Evolutionary conservation across 2,797 vertebrate genomes (phyloP).

Genomic region (Amphiprion clarkii): DNA sequence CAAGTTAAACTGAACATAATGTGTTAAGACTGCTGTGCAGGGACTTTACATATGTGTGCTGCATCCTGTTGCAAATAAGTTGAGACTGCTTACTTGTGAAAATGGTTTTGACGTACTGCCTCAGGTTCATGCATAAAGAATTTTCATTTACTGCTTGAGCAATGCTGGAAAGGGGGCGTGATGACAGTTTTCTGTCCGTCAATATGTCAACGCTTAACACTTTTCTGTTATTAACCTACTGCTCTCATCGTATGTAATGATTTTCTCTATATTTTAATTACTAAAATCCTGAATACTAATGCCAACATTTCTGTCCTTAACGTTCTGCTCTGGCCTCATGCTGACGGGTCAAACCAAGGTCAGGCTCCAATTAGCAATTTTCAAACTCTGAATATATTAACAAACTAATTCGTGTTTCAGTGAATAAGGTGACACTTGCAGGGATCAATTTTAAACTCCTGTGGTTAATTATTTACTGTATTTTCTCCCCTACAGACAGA

Average conservation of each 20-base stretch:
- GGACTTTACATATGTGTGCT: slow-evolving; percentile 35
- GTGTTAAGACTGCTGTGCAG: slow-evolving; percentile 18
- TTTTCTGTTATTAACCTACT: slow-evolving; percentile 44
- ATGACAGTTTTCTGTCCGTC: slow-evolving; percentile 37
- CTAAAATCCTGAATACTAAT: slow-evolving; percentile 31
- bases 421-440: slow-evolving; percentile 1
- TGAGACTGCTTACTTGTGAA: too few relatives aligned
- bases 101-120: too few relatives aligned
- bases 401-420: background rate
- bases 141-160: slow-evolving; percentile 25
- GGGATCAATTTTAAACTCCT: too few relatives aligned
- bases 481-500: too few relatives aligned
- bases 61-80: slow-evolving; percentile 52
- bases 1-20: slow-evolving; percentile 37
- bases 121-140: slow-evolving; percentile 52
- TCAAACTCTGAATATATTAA: background rate
- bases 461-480: too few relatives aligned
- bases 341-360: slow-evolving; percentile 23
- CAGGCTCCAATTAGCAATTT: slow-evolving; percentile 1
- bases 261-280: slow-evolving; percentile 28
- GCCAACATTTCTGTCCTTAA: slow-evolving; percentile 10
- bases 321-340: slow-evolving; percentile 14
- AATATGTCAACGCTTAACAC: slow-evolving; percentile 41
- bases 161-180: slow-evolving; percentile 11
- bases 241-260: slow-evolving; percentile 30